These are phyloP conservation scores for Mesocentrotus franciscanus DNA, from an alignment of 53 echinoderm and acorn worm species.

Conservation along the genomic window DNA sequence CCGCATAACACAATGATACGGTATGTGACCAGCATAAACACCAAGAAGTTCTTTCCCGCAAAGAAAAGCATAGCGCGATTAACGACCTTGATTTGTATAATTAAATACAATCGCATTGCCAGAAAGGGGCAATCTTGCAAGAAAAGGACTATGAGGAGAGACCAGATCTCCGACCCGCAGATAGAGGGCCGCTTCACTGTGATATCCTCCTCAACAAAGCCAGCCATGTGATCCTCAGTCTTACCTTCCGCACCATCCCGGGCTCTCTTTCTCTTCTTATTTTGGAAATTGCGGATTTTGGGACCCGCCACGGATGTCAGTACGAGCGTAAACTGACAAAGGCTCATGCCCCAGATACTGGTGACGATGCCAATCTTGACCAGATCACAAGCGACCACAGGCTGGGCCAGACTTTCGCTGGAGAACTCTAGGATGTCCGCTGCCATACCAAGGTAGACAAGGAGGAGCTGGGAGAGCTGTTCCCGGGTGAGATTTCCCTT, in stretches of 20 bases:
- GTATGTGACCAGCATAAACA: constrained; percentile 47
- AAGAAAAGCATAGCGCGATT: constrained; percentile 60
- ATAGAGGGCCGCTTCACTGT: constrained; percentile 5
- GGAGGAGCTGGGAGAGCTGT: constrained; percentile 58
- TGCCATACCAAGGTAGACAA: constrained; percentile 64
- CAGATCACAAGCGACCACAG: constrained; percentile 23
- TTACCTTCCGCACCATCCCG: background rate
- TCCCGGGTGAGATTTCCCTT: constrained; percentile 60
- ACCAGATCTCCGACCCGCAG: constrained; percentile 64
- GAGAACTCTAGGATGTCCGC: constrained; percentile 66
- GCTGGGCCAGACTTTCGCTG: constrained; percentile 48
- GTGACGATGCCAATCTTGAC: constrained; percentile 2
- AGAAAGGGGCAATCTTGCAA: constrained; percentile 60
- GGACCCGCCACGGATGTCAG: constrained; percentile 64
- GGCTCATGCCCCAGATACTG: constrained; percentile 52
- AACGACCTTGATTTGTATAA: background rate
- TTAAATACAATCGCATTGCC: constrained; percentile 41
- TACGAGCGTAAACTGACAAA: constrained; percentile 58
- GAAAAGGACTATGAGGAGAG: constrained; percentile 39
- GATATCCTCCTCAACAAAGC: background rate
- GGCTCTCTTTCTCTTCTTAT: background rate
- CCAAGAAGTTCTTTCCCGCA: constrained; percentile 38
- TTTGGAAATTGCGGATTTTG: constrained; percentile 43
- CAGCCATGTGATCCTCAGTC: background rate
- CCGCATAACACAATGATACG: constrained; percentile 52